Evolutionary conservation across 2,888 invertebrate species (phyloP), one percentile per base, ranked within the genome.

Genomic region (Philereme transversata): DNA sequence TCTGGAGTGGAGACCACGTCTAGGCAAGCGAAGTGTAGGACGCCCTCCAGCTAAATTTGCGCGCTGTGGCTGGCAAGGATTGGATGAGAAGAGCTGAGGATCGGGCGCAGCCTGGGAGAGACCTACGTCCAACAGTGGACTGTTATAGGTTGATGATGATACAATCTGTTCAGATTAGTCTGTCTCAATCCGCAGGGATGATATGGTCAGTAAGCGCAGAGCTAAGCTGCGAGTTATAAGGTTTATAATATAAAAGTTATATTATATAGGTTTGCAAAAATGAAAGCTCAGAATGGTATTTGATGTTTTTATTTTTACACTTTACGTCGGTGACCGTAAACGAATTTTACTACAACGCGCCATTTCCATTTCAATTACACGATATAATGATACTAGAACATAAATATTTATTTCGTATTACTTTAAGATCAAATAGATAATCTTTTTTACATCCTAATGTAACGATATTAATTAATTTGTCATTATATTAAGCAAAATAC

Each of bases 381-480:
- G 84, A 86, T 88, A 89, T 59, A 88, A 87, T 90, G 89, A 87
- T 90, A 87, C 91, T 92, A 92, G 90, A 92, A 91, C 92, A 90
- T 92, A 92, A 90, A 92, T 92, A 91, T 89, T 89, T 90, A 76
- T 85, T 86, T 90, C 89, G 84, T 90, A 90, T 89, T 90, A 91
- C 82, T 89, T 78, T 88, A 91, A 90, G 90, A 90, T 90, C 89
- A 91, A 92, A 92, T 92, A 92, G 91, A 92, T 89, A 91, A 92
- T 92, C 92, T 91, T 91, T 91, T 91, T 90, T 92, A 92, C 91
- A 92, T 72, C 86, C 91, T 92, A 91, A 87, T 87, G 84, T 90
- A 91, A 90, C 91, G 90, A 90, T 90, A 90, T 90, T 82, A 88
- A 90, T 90, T 90, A 89, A 87, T 90, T 90, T 90, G 88, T 91